Conservation (phyloP, 2,113 vertebrate genomes). For the Leuciscus idus region DNA sequence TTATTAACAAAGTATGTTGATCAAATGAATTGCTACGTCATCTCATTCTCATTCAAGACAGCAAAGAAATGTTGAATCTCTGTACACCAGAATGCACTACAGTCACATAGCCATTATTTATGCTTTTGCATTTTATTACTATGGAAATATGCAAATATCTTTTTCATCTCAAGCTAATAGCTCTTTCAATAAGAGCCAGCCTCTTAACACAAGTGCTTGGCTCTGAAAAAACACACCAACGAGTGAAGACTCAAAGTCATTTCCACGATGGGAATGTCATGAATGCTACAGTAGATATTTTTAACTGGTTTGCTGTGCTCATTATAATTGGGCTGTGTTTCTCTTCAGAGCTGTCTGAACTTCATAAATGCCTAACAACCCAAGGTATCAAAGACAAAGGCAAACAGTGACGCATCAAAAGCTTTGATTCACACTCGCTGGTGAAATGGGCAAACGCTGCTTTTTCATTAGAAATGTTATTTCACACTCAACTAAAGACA, state of each 20-base stretch:
- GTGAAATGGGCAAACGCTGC: conserved; percentile 35
- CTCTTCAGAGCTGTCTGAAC: not conserved
- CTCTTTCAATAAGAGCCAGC: conserved; percentile 11
- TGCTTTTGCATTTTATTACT: conserved; percentile 1
- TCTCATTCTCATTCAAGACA: not conserved
- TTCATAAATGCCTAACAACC: not conserved
- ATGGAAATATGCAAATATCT: conserved; percentile 9
- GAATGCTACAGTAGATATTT: not conserved
- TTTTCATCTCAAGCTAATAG: conserved; percentile 7
- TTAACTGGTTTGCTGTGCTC: not conserved
- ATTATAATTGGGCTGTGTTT: not conserved
- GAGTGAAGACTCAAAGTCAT: conserved; percentile 6
- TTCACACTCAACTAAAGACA: conserved; percentile 7
- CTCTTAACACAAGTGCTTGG: conserved; percentile 17
- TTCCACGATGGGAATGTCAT: not conserved
- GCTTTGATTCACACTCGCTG: conserved; percentile 50
- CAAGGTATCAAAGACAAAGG: conserved; percentile 12
- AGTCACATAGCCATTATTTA: not conserved
- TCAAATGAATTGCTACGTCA: not conserved
- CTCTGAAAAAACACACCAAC: not conserved
- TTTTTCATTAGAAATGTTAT: conserved; percentile 31
- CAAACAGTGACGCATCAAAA: conserved; percentile 30
- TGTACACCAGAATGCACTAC: not conserved
- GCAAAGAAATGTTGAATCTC: not conserved
- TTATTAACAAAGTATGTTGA: not conserved